Base-by-base conservation (phyloP, 2,797 vertebrate species). In the Melanotaenia pygmaea region DNA sequence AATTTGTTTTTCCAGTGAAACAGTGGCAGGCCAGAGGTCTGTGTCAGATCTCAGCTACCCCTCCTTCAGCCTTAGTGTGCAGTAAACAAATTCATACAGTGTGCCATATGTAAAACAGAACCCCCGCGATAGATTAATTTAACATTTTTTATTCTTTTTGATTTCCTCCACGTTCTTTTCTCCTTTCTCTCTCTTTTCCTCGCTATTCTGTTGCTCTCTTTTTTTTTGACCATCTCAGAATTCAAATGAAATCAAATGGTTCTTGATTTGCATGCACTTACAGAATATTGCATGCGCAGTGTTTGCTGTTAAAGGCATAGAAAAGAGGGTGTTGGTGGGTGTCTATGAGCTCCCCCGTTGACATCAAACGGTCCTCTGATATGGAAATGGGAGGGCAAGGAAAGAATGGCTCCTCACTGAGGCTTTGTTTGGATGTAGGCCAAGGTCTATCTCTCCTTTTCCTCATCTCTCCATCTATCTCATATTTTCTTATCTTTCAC, bases 281-380 rank as follows among this genome's bases (percentile, higher is more conserved):
- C 91, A 94, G 91, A 95, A 95, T 94, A 95, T 94, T 94, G 93
- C 94, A 95, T 94, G 94, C 94, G 94, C 94, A 92, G 87, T 95
- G 94, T 96, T 96, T 97, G 92, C 94, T 94, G 96, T 94, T 94
- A 95, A 96, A 96, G 96, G 94, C 92, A 94, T 92, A 93, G 94
- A 93, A 88, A 83, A 79, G 93, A 93, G 94, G 83, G 77, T 88
- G 88, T 71, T 87, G 85, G 88, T 92, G 92, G 88, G 95, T 88
- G 94, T 94, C 93, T 93, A 88, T 94, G 90, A 94, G 92, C 93
- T 92, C 96, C 95, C 94, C 94, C 94, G 95, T 96, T 96, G 95
- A 97, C 96, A 97, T 98, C 98, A 98, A 97, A 98, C 96, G 91
- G 87, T 93, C 93, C 93, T 98, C 96, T 98, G 97, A 98, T 97